Evolutionary conservation across 2,888 invertebrate genomes (phyloP).

Genomic region (Hipparchia sbordonii): DNA sequence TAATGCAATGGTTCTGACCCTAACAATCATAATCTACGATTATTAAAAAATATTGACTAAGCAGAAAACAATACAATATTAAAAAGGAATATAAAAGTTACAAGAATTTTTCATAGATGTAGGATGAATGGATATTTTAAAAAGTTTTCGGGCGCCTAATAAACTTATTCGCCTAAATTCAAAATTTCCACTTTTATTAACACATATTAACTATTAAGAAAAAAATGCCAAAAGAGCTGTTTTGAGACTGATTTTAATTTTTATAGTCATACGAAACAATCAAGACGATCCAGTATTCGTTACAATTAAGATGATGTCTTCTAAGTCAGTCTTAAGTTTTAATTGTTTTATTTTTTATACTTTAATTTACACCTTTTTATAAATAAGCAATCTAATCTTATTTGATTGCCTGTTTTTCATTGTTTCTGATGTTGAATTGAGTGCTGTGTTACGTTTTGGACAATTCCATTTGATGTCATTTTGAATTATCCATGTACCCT

Average conservation of each 20-base stretch:
- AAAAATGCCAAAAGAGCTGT: slow-evolving; percentile 36
- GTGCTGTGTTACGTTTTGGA: no score
- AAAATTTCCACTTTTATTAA: slow-evolving; percentile 5
- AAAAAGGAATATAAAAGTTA: neutral
- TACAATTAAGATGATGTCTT: slow-evolving; percentile 3
- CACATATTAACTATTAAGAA: slow-evolving; percentile 26
- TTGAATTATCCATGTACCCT: no score
- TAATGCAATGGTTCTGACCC: no score
- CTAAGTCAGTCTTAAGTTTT: neutral
- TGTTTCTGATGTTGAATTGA: no score
- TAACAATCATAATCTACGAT: no score
- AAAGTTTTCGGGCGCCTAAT: slow-evolving; percentile 3
- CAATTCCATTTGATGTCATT: no score
- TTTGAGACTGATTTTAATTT: slow-evolving; percentile 45
- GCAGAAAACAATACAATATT: no score
- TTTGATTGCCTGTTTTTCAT: no score
- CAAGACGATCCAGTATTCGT: slow-evolving; percentile 27
- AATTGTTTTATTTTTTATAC: neutral
- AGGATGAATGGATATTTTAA: neutral
- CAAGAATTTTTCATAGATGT: no score
- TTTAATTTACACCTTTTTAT: no score
- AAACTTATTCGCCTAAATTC: neutral
- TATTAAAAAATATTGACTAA: no score
- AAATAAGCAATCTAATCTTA: no score
- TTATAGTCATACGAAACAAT: slow-evolving; percentile 29